A percentile compares a stretch with the other conserved stretches of the same genome.
Conservation (phyloP, 1,140 invertebrate species). For the Papilio helenus region DNA sequence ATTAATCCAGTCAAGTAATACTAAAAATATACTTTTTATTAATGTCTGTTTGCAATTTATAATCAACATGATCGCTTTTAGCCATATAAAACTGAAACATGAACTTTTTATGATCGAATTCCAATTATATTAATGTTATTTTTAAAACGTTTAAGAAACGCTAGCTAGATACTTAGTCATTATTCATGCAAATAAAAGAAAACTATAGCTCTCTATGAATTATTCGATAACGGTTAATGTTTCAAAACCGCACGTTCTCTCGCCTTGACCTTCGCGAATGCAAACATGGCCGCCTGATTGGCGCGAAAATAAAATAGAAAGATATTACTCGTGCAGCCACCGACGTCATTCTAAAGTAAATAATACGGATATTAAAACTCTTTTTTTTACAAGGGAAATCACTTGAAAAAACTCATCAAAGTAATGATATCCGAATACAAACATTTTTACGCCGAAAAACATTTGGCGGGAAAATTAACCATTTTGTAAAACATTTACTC, state of each 20-base stretch:
- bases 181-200: neutral
- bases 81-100: no score
- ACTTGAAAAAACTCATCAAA: neutral
- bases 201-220: neutral
- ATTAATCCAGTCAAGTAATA: no score
- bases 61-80: no score
- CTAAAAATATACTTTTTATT: no score
- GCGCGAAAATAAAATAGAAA: constrained; percentile 33
- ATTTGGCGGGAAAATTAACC: neutral
- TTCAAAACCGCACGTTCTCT: constrained; percentile 22
- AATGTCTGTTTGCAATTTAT: no score
- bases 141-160: neutral
- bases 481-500: neutral
- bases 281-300: constrained; percentile 17
- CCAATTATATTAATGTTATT: neutral
- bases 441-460: neutral
- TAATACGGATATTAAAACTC: neutral
- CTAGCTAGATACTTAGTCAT: neutral
- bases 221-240: neutral
- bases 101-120: neutral
- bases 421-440: neutral
- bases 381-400: neutral
- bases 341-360: constrained; percentile 7
- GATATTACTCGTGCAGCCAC: constrained; percentile 14
- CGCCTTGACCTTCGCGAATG: constrained; percentile 28